Base-by-base conservation (phyloP, 2,888 invertebrate species). In the Brenthis ino region DNA sequence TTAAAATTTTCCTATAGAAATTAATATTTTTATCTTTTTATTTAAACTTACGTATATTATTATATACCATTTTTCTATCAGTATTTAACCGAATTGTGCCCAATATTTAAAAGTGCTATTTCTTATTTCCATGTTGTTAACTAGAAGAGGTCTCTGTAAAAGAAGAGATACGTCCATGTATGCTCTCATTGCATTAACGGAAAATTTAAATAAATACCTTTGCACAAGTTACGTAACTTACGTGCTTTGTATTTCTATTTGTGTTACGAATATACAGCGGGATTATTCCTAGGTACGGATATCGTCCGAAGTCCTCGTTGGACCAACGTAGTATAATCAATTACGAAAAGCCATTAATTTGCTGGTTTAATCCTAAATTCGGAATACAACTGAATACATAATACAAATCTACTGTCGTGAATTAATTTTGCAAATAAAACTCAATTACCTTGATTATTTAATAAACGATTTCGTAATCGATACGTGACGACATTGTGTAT, bases 341-440 rank as follows among this genome's bases (percentile, higher is more conserved):
- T 73, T 72, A 66, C 63, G 68, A 69, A 71, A 69, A 72, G 71
- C 76, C 75, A 77, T 78, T 78, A 77, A 75, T 72, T 75, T 68
- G 65, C 68, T 71, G 70, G 69, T 68, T 74, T 79, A 77, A 77
- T 77, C 77, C 70, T 73, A 67, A 76, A 77, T 78, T 74, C 73
- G 77, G 54, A 76, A 75, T 74, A 28, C 75, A 77, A 82, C 79
- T 80, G 78, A 80, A 82, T 80, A 73, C 74, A 74, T 77, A 77
- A 80, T 77, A 71, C 55, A 24, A 20, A 60, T 61, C 50, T 54
- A 48, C 60, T 57, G 55, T 65, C 47, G 60, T 67, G 54, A 63
- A 68, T 68, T 64, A 68, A 63, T 63, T 48, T 67, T 43, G 55
- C 56, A 56, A 24, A 50, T 67, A 63, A 63, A 67, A 60, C 60